A percentile compares a stretch with the other conserved stretches of the same genome.
Evolutionary conservation across 2,888 invertebrate species (phyloP).

Genomic region (Eristalis pertinax): DNA sequence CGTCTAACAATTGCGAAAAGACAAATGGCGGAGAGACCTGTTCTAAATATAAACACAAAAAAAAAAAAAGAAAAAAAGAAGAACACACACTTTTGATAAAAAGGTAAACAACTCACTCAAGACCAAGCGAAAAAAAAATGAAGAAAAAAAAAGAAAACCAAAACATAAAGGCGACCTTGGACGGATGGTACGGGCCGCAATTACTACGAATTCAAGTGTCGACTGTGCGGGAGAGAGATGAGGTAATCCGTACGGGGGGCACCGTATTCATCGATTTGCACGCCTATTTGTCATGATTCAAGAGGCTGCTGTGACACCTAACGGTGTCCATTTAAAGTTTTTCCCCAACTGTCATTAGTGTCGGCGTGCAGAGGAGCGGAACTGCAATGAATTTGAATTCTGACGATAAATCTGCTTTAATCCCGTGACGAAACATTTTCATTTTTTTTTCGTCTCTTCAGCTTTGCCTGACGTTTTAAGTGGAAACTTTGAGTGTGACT

Average conservation of each 20-base stretch:
- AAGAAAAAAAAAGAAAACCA: background rate
- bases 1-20: background rate
- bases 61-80: background rate
- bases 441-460: background rate
- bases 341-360: constrained; percentile 7
- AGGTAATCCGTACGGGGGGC: background rate
- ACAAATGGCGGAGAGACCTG: background rate
- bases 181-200: background rate
- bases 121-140: background rate
- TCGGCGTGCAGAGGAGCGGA: background rate
- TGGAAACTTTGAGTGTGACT: background rate
- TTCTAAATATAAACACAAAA: background rate
- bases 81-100: background rate
- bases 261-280: background rate
- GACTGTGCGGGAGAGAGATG: background rate
- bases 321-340: background rate
- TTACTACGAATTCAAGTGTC: background rate
- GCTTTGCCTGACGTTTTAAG: background rate
- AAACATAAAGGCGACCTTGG: background rate
- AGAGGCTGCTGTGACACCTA: background rate
- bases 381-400: constrained; percentile 13
- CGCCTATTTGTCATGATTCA: background rate
- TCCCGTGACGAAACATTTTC: background rate
- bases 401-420: background rate
- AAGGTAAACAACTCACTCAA: background rate